Percentiles rank a stretch among this genome's conserved stretches.
Evolutionary conservation across 2,797 vertebrate genomes (phyloP).

Genomic region (Percopsis omiscomaycus): DNA sequence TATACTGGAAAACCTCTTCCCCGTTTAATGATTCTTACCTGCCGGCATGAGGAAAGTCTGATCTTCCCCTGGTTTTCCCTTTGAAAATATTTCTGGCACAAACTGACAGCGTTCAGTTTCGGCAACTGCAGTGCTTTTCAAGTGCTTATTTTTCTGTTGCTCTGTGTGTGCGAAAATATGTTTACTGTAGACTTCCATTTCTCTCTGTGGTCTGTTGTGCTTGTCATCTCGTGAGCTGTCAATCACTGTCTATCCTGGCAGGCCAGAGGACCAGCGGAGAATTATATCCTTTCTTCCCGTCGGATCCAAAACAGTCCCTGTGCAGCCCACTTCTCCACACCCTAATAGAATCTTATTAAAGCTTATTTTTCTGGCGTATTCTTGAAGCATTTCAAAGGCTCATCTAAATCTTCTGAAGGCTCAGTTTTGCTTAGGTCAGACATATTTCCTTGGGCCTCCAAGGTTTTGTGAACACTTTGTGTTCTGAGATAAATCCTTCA

Average conservation of each 20-base stretch:
- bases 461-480: slow-evolving; percentile 51
- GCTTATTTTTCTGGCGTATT: slow-evolving; percentile 36
- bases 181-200: slow-evolving; percentile 45
- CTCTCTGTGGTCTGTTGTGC: slow-evolving; percentile 40
- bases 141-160: slow-evolving; percentile 28
- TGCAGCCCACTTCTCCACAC: slow-evolving; percentile 38
- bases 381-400: slow-evolving; percentile 50
- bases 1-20: slow-evolving; percentile 5
- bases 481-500: slow-evolving; percentile 50
- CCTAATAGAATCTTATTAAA: slow-evolving; percentile 52
- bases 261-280: slow-evolving; percentile 44
- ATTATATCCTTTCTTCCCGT: slow-evolving; percentile 46
- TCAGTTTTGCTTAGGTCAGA: slow-evolving; percentile 58
- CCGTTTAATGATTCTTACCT: slow-evolving; percentile 19
- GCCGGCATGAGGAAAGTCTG: neutral
- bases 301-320: slow-evolving; percentile 36
- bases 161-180: slow-evolving; percentile 34
- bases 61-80: slow-evolving; percentile 19
- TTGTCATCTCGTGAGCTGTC: slow-evolving; percentile 66
- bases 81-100: slow-evolving; percentile 23
- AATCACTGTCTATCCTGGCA: slow-evolving; percentile 54
- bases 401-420: slow-evolving; percentile 55
- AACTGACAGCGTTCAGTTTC: slow-evolving; percentile 35
- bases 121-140: slow-evolving; percentile 39
- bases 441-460: slow-evolving; percentile 45